Conservation (phyloP, 2,797 vertebrate species). For the Microhierax caerulescens region DNA sequence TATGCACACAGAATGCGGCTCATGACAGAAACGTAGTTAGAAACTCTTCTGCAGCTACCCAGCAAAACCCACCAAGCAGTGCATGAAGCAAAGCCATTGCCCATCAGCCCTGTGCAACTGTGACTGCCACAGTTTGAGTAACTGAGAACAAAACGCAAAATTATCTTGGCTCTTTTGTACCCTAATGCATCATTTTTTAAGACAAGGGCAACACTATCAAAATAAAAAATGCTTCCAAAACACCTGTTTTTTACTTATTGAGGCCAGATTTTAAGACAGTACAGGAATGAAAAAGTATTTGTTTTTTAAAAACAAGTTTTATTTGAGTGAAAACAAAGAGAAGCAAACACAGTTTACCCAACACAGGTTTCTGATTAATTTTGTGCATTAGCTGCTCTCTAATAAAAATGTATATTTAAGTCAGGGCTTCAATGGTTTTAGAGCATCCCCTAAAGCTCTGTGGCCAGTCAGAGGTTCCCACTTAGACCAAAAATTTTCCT, state of each 20-base stretch:
- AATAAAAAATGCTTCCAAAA: background rate
- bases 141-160: background rate
- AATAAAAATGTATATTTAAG: background rate
- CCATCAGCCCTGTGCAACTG: background rate
- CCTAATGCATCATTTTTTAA: background rate
- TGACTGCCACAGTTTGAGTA: background rate
- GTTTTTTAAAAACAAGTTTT: background rate
- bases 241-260: background rate
- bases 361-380: constrained; percentile 4
- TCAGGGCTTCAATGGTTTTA: background rate
- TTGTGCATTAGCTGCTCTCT: background rate
- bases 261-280: background rate
- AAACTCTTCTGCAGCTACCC: background rate
- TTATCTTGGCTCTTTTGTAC: background rate
- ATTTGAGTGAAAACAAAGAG: constrained; percentile 14
- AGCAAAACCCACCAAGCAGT: background rate
- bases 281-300: background rate
- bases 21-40: background rate
- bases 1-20: fast-evolving
- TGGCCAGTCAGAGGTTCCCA: background rate
- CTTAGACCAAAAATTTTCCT: background rate
- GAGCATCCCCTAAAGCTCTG: background rate
- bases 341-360: constrained; percentile 12
- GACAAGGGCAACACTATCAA: background rate
- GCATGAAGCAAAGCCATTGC: background rate